Conservation (phyloP, 2,113 vertebrate genomes). For the Eidolon helvum region DNA sequence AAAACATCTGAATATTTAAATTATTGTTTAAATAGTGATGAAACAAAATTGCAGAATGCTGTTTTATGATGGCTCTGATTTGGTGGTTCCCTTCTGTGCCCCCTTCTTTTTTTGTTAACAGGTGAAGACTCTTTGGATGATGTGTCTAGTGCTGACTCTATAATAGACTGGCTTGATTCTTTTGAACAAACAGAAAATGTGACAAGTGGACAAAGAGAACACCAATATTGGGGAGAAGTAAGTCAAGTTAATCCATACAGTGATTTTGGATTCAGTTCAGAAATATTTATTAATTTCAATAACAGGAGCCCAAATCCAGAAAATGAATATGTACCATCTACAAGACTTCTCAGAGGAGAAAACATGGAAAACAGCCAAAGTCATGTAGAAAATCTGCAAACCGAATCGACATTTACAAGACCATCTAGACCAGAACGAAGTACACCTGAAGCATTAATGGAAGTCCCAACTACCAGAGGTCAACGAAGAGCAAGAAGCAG, state of each 20-base stretch:
- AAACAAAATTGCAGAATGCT: not conserved
- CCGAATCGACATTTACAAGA: constrained; percentile 70
- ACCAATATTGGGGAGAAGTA: constrained; percentile 90
- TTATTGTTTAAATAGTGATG: no score
- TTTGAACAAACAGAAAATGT: constrained; percentile 92
- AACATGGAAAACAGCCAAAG: constrained; percentile 80
- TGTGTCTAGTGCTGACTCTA: constrained; percentile 87
- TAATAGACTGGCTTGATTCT: constrained; percentile 90
- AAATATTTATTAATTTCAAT: constrained; percentile 89
- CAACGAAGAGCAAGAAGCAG: constrained; percentile 89
- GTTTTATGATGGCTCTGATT: constrained; percentile 65
- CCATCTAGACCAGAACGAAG: constrained; percentile 59
- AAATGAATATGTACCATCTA: constrained; percentile 76
- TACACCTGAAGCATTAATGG: constrained; percentile 65
- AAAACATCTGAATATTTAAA: not conserved
- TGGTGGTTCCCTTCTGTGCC: constrained; percentile 66
- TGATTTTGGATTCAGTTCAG: constrained; percentile 91
- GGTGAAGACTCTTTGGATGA: constrained; percentile 83
- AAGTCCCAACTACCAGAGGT: constrained; percentile 83
- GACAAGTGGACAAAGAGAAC: constrained; percentile 90
- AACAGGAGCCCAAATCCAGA: constrained; percentile 85
- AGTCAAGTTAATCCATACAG: constrained; percentile 92
- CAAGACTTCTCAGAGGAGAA: constrained; percentile 72
- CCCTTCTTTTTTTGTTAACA: not conserved
- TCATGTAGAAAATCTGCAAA: constrained; percentile 72